Percentiles rank a stretch among this genome's conserved stretches.
Evolutionary conservation across 2,888 invertebrate genomes (phyloP).

Genomic region (Schizaphis graminum): DNA sequence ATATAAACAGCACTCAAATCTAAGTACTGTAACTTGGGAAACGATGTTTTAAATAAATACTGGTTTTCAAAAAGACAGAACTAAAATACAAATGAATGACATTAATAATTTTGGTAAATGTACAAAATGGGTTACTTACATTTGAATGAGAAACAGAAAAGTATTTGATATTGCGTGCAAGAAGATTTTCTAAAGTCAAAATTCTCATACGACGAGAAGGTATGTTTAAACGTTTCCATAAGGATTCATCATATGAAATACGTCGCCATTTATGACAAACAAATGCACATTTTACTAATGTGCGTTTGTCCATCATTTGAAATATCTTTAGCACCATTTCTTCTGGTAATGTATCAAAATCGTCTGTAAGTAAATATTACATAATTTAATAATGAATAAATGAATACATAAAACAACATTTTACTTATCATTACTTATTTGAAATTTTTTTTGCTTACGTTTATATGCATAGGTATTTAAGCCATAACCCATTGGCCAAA

Average conservation of each 20-base stretch:
- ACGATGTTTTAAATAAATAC: conserved; percentile 48
- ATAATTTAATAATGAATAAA: not conserved
- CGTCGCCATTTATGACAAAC: conserved; percentile 86
- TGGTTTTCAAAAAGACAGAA: conserved; percentile 57
- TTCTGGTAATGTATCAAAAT: conserved; percentile 84
- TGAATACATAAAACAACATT: not conserved
- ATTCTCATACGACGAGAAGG: conserved; percentile 79
- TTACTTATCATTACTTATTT: conserved; percentile 14
- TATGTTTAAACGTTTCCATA: conserved; percentile 89
- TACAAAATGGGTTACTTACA: conserved; percentile 73
- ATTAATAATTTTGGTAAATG: not conserved
- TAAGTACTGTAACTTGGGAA: conserved; percentile 81
- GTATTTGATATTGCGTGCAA: conserved; percentile 83
- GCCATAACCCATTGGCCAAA: conserved; percentile 62
- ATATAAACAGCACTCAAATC: conserved; percentile 88
- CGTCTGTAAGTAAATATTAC: conserved; percentile 72
- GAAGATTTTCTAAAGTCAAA: conserved; percentile 81
- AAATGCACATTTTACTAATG: conserved; percentile 79
- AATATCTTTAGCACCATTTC: conserved; percentile 88
- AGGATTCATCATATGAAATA: conserved; percentile 84
- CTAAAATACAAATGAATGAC: conserved; percentile 25
- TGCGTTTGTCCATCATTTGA: conserved; percentile 84
- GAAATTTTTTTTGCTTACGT: conserved; percentile 44
- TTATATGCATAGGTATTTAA: conserved; percentile 49
- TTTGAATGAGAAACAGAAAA: conserved; percentile 85